Evolutionary conservation across 2,797 vertebrate genomes (phyloP).

Genomic region (Melanotaenia parkinsoni): DNA sequence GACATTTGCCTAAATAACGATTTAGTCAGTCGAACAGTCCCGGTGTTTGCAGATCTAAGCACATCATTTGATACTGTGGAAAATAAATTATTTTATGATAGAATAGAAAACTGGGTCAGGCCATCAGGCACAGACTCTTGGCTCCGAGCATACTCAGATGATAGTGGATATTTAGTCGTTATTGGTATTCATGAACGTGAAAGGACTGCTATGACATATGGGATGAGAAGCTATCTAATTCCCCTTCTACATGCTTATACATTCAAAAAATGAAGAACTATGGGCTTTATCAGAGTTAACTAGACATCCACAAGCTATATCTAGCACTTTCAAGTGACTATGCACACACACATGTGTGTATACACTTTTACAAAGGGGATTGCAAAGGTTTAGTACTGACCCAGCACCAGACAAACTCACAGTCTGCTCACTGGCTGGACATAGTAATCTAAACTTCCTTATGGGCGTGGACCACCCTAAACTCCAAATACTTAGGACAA

Average conservation of each 20-base stretch:
- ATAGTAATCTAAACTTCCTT: too few species aligned
- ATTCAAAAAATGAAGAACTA: background rate
- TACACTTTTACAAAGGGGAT: too few species aligned
- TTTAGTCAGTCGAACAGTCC: background rate
- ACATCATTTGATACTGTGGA: background rate
- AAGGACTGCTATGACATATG: background rate
- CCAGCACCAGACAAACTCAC: too few species aligned
- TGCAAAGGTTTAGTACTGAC: too few species aligned
- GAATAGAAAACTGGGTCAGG: background rate
- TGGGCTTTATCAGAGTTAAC: background rate
- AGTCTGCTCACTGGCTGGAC: too few species aligned
- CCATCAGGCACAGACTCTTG: background rate
- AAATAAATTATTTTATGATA: background rate
- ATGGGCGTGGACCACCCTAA: too few species aligned
- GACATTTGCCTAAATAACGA: conserved; percentile 1
- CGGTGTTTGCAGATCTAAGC: background rate
- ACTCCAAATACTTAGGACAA: too few species aligned
- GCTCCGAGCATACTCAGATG: background rate
- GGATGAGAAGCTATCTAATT: background rate
- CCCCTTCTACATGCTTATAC: background rate
- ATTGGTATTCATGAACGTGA: background rate
- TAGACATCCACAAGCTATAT: too few species aligned
- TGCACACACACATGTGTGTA: too few species aligned
- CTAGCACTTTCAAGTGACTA: too few species aligned
- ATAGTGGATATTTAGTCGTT: background rate